phyloP scores from a whole-genome alignment of 2,888 invertebrate genomes.

The Watsonalla cultraria region DNA sequence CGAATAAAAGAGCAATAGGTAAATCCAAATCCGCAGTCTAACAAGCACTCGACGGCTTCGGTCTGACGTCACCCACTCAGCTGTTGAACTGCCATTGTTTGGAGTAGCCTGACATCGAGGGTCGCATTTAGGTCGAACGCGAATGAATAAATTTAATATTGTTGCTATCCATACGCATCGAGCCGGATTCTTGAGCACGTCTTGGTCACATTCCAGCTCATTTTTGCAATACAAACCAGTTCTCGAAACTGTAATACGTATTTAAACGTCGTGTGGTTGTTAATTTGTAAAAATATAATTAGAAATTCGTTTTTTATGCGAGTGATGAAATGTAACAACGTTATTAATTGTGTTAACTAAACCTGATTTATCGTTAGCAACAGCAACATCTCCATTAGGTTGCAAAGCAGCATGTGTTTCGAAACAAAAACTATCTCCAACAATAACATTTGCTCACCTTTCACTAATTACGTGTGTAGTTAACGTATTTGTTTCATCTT shows the following conservation, averaged over 20 bases:
- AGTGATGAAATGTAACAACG: no score
- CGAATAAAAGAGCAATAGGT: not conserved
- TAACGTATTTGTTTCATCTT: conserved; percentile 8
- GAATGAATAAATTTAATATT: conserved; percentile 9
- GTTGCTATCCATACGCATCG: conserved; percentile 14
- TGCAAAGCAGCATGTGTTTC: no score
- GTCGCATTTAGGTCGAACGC: conserved; percentile 19
- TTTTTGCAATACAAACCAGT: not conserved
- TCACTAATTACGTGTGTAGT: not conserved
- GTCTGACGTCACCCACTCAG: conserved; percentile 20
- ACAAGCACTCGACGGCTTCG: conserved; percentile 1
- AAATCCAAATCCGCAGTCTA: not conserved
- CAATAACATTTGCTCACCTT: no score
- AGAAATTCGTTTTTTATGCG: no score
- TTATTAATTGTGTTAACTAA: no score
- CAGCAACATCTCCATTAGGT: no score
- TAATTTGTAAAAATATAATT: no score
- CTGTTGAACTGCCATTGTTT: conserved; percentile 12
- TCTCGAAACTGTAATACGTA: not conserved
- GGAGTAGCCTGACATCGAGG: conserved; percentile 3
- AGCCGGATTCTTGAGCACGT: not conserved
- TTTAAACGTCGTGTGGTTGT: not conserved
- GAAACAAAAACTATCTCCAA: no score
- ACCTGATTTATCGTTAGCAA: no score
- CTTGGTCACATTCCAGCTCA: not conserved